Base-by-base conservation (phyloP, 2,797 vertebrate genomes). In the Parambassis ranga region DNA sequence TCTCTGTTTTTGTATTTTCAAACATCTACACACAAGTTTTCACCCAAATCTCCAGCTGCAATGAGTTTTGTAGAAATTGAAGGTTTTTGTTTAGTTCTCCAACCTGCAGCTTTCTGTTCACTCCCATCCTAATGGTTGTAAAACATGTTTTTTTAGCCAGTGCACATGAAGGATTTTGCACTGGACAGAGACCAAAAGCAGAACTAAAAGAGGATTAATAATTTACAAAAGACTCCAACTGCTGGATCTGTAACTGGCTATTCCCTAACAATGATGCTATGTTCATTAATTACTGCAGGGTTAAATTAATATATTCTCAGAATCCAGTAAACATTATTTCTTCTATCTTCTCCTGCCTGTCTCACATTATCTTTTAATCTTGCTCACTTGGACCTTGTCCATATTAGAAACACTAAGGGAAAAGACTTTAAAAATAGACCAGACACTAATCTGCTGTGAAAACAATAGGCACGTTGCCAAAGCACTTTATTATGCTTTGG, bases 401-500 rank as follows among this genome's bases (percentile, higher is more conserved):
- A 37, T 19, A 38, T 37, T 15, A 44, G 23, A 53, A 36, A 63
- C 35, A 36, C n/a, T 20, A 9, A 58, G 23, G 5, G 28, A 39
- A 56, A 28, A 11, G 22, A 37, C 30, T 35, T 64, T 19, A 26
- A 61, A 20, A 64, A 58, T 22, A 32, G 26, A 38, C 28, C 14
- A 0, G 11, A 59, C 27, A 42, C 18, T 36, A 43, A 49, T 70
- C 60, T 57, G 32, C 32, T 20, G 11, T 56, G 43, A 67, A 46
- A 72, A 60, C 10, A 31, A 75, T 14, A 15, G 42, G 39, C 10
- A 1, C 13, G 16, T 41, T 15, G 31, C 70, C 46, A 71, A 66
- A 35, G 33, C 20, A 58, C 50, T 62, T 71, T 69, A 65, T 57
- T 56, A 44, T 67, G 62, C 27, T 63, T 41, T 52, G 26, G 43